Percentiles rank a stretch among this genome's conserved stretches.
Conservation (phyloP, 2,113 vertebrate species). For the Siphamia tubifer region DNA sequence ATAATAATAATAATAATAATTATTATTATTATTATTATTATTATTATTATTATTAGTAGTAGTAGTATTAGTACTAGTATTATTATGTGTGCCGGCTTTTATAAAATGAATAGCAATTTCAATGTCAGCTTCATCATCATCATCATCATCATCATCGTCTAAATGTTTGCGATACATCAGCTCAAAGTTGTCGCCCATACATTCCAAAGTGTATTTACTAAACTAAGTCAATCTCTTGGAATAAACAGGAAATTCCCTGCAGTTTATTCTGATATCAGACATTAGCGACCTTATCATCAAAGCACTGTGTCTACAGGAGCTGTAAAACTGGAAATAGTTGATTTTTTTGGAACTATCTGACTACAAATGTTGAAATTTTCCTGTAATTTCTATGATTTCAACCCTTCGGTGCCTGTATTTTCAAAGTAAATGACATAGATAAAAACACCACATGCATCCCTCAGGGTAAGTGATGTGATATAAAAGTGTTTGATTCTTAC, state of each 20-base stretch:
- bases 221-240: neutral
- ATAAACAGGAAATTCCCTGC: constrained; percentile 52
- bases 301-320: neutral
- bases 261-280: constrained; percentile 1
- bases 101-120: too few relatives aligned
- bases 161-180: neutral
- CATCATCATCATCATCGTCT: too few relatives aligned
- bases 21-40: too few relatives aligned
- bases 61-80: too few relatives aligned
- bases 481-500: constrained; percentile 43
- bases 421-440: too few relatives aligned
- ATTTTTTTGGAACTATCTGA: too few relatives aligned
- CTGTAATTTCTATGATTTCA: too few relatives aligned
- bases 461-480: neutral
- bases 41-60: too few relatives aligned
- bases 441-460: neutral
- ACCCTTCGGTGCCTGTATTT: too few relatives aligned
- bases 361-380: neutral
- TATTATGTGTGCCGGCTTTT: too few relatives aligned
- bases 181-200: neutral
- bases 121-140: neutral
- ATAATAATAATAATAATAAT: too few relatives aligned
- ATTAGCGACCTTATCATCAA: neutral
- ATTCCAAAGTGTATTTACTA: neutral
- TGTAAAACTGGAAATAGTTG: too few relatives aligned